These are phyloP conservation scores for Bombus confusus DNA, from an alignment of 1,140 invertebrate genomes.

Conservation along the genomic window DNA sequence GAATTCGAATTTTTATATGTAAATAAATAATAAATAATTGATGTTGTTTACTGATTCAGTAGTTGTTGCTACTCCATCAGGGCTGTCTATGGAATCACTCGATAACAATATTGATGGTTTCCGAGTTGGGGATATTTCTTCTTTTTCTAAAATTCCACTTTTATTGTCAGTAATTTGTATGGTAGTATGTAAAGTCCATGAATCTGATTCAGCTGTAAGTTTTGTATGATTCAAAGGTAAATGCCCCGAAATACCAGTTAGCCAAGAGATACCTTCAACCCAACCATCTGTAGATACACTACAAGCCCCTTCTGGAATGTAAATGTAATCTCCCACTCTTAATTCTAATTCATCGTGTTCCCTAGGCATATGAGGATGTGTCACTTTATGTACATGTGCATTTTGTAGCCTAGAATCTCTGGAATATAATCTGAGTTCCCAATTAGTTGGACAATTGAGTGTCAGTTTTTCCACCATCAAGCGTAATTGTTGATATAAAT, in stretches of 20 bases:
- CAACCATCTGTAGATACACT: conserved; percentile 91
- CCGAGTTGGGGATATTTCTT: conserved; percentile 68
- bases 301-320: conserved; percentile 89
- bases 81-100: conserved; percentile 80
- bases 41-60: conserved; percentile 72
- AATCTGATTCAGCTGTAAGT: conserved; percentile 92
- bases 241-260: conserved; percentile 90
- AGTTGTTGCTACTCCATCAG: conserved; percentile 77
- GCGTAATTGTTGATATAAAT: conserved; percentile 88
- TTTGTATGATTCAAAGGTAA: conserved; percentile 92
- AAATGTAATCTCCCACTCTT: conserved; percentile 92
- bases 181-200: conserved; percentile 93
- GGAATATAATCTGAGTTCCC: conserved; percentile 94
- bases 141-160: conserved; percentile 69
- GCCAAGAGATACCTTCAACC: conserved; percentile 93
- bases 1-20: conserved; percentile 14
- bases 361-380: conserved; percentile 89
- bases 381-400: conserved; percentile 89
- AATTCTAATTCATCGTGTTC: conserved; percentile 93
- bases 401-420: conserved; percentile 89
- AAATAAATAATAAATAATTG: background rate
- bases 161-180: conserved; percentile 82
- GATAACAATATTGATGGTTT: conserved; percentile 80
- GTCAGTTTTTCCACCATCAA: conserved; percentile 88
- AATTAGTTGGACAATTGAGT: conserved; percentile 85